These are phyloP conservation scores for Poeciliopsis infans DNA, from an alignment of 2,797 vertebrate species.

Conservation along the genomic window DNA sequence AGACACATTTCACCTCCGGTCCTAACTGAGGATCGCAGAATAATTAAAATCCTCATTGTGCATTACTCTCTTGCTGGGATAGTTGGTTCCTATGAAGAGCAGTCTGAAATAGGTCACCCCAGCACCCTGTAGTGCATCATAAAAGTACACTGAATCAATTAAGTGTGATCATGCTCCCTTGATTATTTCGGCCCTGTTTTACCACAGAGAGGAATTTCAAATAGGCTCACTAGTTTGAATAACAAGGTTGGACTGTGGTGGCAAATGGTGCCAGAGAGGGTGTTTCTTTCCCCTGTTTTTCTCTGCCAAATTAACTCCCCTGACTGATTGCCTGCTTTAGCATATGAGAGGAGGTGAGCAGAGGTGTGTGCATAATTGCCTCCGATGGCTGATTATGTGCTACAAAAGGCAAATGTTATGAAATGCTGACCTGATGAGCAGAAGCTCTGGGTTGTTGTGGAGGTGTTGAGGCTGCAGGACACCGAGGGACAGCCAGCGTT, in stretches of 20 bases:
- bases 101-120: slow-evolving; percentile 84
- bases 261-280: slow-evolving; percentile 77
- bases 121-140: slow-evolving; percentile 83
- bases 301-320: slow-evolving; percentile 76
- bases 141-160: slow-evolving; percentile 85
- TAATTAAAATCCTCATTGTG: slow-evolving; percentile 82
- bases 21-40: slow-evolving; percentile 71
- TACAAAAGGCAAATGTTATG: slow-evolving; percentile 66
- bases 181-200: slow-evolving; percentile 84
- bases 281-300: slow-evolving; percentile 70
- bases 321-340: slow-evolving; percentile 79
- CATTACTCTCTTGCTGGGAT: slow-evolving; percentile 77
- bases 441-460: slow-evolving; percentile 6
- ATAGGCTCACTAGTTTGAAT: slow-evolving; percentile 78
- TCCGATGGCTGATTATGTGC: slow-evolving; percentile 70
- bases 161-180: slow-evolving; percentile 83
- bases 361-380: slow-evolving; percentile 74
- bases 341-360: slow-evolving; percentile 77
- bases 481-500: slow-evolving; percentile 26
- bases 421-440: slow-evolving; percentile 52
- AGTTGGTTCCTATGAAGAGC: slow-evolving; percentile 79
- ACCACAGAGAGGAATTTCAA: slow-evolving; percentile 81
- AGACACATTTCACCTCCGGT: slow-evolving; percentile 77
- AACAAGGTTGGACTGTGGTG: slow-evolving; percentile 79
- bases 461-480: slow-evolving; percentile 6